Evolutionary conservation across 2,113 vertebrate species (phyloP).

Genomic region (Lamprotornis superbus): DNA sequence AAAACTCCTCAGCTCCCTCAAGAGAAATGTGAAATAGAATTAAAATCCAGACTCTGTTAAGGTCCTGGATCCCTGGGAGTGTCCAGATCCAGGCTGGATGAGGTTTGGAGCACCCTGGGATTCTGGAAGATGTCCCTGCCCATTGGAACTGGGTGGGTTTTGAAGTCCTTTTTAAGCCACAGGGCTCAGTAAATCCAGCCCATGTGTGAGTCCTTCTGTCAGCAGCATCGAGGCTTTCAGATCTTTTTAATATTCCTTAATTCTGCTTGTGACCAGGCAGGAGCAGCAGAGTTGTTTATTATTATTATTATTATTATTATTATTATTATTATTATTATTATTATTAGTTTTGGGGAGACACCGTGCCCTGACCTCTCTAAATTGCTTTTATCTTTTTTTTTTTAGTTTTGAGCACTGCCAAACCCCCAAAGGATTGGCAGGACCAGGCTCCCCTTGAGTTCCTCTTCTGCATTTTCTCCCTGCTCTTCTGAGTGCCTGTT

Average conservation of each 20-base stretch:
- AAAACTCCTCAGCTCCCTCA: not conserved
- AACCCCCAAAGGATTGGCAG: not conserved
- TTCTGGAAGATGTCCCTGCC: not conserved
- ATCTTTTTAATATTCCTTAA: not conserved
- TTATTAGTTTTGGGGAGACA: not conserved
- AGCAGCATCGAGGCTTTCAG: not conserved
- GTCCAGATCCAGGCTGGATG: not conserved
- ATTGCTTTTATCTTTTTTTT: not conserved
- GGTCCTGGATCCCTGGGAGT: not conserved
- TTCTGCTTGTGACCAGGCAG: not conserved
- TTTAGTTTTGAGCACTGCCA: not conserved
- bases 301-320: not conserved
- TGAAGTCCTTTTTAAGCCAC: not conserved
- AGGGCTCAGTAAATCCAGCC: not conserved
- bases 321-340: not conserved
- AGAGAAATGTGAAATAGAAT: not conserved
- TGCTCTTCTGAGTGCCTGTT: rapidly evolving
- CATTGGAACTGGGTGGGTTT: not conserved
- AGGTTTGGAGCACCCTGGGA: not conserved
- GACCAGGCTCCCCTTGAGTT: not conserved
- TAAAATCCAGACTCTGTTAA: not conserved
- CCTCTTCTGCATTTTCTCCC: not conserved
- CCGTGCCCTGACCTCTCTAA: not conserved
- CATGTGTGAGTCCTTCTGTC: not conserved
- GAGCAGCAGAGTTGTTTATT: not conserved